Conservation (phyloP, 2,888 invertebrate genomes). For the Dastarcus helophoroides region DNA sequence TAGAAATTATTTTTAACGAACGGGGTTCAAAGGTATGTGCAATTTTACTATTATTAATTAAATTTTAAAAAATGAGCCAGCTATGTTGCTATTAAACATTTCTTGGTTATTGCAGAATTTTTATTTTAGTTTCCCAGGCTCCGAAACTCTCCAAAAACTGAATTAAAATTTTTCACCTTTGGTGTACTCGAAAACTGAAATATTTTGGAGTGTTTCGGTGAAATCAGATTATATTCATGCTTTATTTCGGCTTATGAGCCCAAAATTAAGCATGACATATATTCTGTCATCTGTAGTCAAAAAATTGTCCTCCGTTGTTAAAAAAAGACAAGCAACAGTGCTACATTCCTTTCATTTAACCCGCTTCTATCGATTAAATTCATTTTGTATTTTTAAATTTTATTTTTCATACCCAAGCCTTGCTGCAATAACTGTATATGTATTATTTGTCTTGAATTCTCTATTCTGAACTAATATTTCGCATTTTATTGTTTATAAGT, state of each 20-base stretch:
- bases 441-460: constrained; percentile 20
- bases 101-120: constrained; percentile 11
- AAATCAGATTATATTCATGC: too few relatives aligned
- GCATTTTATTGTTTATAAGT: constrained; percentile 18
- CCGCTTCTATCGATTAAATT: constrained; percentile 16
- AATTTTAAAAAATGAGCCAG: constrained; percentile 23
- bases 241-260: too few relatives aligned
- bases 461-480: constrained; percentile 19
- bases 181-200: too few relatives aligned
- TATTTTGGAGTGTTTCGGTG: too few relatives aligned
- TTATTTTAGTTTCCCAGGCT: constrained; percentile 8
- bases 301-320: too few relatives aligned
- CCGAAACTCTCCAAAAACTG: constrained; percentile 2
- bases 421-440: constrained; percentile 22
- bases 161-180: constrained; percentile 2
- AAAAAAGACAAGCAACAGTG: constrained; percentile 16
- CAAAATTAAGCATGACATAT: too few relatives aligned
- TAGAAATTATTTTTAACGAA: constrained; percentile 99
- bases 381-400: constrained; percentile 10
- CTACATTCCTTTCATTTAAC: constrained; percentile 17
- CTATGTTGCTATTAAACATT: constrained; percentile 32
- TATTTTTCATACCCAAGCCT: constrained; percentile 14
- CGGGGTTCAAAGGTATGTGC: constrained; percentile 96
- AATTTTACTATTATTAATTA: constrained; percentile 14
- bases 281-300: too few relatives aligned